A percentile compares a stretch with the other conserved stretches of the same genome.
Evolutionary conservation across 2,888 invertebrate genomes (phyloP).

Genomic region (Heteromyza rotundicornis): DNA sequence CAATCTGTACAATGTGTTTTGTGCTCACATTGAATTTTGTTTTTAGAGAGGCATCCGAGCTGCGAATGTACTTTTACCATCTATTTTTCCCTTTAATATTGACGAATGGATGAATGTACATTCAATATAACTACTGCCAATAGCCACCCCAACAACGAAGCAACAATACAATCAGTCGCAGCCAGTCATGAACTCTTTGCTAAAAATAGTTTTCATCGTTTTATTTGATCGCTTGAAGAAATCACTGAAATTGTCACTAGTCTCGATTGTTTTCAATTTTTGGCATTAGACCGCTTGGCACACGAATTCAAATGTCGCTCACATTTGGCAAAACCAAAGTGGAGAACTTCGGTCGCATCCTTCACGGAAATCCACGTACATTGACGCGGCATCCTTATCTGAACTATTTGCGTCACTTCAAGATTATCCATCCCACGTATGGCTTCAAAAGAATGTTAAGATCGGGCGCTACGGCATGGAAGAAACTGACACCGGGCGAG

Average conservation of each 20-base stretch:
- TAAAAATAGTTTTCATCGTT: constrained; percentile 21
- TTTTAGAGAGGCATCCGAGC: too few relatives aligned
- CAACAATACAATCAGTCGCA: not conserved
- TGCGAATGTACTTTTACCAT: too few relatives aligned
- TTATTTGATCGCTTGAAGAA: constrained; percentile 18
- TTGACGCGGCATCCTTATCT: constrained; percentile 30
- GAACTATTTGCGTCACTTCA: constrained; percentile 26
- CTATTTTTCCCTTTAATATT: too few relatives aligned
- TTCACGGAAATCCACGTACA: constrained; percentile 14
- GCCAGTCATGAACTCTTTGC: constrained; percentile 23
- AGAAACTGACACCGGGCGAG: constrained; percentile 9
- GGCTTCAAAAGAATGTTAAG: constrained; percentile 19
- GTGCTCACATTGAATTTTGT: too few relatives aligned
- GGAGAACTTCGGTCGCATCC: constrained; percentile 21
- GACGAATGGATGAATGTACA: too few relatives aligned
- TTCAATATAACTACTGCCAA: too few relatives aligned
- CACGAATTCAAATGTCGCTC: constrained; percentile 14
- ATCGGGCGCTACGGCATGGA: constrained; percentile 23
- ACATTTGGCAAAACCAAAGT: constrained; percentile 24
- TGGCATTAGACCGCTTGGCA: constrained; percentile 16
- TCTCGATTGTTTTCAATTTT: constrained; percentile 15
- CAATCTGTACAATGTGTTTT: too few relatives aligned
- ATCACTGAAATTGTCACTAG: constrained; percentile 15
- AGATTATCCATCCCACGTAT: constrained; percentile 17
- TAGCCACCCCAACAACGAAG: too few relatives aligned